These are phyloP conservation scores for Ditylenchus dipsaci DNA, from an alignment of 1,140 invertebrate species.

Conservation along the genomic window DNA sequence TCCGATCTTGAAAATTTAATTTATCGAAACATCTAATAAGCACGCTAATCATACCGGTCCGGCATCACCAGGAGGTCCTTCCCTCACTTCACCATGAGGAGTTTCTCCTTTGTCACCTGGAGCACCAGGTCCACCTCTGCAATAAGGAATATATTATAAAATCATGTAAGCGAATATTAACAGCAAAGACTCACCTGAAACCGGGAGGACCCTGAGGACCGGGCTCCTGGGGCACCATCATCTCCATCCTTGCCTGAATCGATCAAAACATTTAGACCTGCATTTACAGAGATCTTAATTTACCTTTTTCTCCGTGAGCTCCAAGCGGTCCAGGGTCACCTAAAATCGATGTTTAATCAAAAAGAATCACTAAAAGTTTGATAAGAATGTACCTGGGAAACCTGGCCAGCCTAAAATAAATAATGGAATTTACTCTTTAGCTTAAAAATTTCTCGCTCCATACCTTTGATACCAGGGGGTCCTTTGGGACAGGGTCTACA, in stretches of 20 bases:
- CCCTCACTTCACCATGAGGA: conserved; percentile 50
- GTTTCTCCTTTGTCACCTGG: conserved; percentile 58
- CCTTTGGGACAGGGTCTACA: conserved; percentile 56
- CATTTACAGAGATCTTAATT: neutral
- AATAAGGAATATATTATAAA: neutral
- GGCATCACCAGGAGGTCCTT: conserved; percentile 55
- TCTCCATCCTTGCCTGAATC: conserved; percentile 44
- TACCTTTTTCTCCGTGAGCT: conserved; percentile 42
- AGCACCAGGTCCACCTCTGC: conserved; percentile 47
- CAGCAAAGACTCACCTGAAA: conserved; percentile 11
- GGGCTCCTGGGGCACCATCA: conserved; percentile 52
- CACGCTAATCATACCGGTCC: conserved; percentile 31
- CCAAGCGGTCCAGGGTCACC: conserved; percentile 48
- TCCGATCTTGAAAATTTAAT: conserved; percentile 28
- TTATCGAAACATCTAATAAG: neutral
- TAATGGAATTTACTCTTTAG: neutral
- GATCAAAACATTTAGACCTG: neutral
- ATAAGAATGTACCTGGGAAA: conserved; percentile 43
- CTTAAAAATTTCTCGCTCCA: too few species aligned
- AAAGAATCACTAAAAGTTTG: neutral
- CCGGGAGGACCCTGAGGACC: conserved; percentile 53
- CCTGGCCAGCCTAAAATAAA: conserved; percentile 46
- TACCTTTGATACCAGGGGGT: conserved; percentile 55
- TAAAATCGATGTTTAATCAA: neutral
- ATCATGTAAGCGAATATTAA: neutral